Evolutionary conservation across 2,113 vertebrate species (phyloP).

Genomic region (Struthidea cinerea): DNA sequence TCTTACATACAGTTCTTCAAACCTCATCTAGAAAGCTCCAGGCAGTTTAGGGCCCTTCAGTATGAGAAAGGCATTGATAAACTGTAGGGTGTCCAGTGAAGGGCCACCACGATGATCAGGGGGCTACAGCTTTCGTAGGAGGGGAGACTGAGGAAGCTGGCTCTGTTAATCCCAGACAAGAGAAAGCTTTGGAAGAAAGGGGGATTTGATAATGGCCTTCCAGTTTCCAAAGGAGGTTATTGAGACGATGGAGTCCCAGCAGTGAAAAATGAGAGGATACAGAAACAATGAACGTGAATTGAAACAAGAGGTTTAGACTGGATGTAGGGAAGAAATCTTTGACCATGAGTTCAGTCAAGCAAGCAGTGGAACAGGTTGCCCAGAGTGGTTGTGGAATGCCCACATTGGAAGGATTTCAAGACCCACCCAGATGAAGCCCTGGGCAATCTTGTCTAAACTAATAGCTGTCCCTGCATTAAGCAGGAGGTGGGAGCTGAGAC

Average conservation of each 20-base stretch:
- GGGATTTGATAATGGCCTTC: not conserved
- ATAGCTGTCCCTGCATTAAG: not conserved
- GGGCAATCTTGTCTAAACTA: not conserved
- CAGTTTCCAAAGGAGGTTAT: not conserved
- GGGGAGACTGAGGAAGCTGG: not conserved
- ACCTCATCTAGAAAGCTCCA: not conserved
- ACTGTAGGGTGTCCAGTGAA: accelerated
- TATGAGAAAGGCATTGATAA: not conserved
- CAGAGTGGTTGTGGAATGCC: not conserved
- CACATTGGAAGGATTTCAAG: not conserved
- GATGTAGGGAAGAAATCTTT: not conserved
- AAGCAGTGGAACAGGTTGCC: not conserved
- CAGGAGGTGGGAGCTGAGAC: not conserved
- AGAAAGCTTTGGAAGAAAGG: not conserved
- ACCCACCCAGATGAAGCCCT: not conserved
- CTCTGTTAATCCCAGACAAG: not conserved
- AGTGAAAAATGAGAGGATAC: not conserved
- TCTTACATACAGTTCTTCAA: not conserved
- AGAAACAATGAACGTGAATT: not conserved
- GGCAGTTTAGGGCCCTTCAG: not conserved
- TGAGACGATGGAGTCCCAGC: not conserved
- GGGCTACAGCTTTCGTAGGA: not conserved
- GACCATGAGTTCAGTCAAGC: not conserved
- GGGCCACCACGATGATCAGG: not conserved
- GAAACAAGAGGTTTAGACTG: not conserved